Percentiles rank a stretch among this genome's conserved stretches.
phyloP scores from a whole-genome alignment of 2,113 vertebrate genomes.

The Oncorhynchus mykiss region DNA sequence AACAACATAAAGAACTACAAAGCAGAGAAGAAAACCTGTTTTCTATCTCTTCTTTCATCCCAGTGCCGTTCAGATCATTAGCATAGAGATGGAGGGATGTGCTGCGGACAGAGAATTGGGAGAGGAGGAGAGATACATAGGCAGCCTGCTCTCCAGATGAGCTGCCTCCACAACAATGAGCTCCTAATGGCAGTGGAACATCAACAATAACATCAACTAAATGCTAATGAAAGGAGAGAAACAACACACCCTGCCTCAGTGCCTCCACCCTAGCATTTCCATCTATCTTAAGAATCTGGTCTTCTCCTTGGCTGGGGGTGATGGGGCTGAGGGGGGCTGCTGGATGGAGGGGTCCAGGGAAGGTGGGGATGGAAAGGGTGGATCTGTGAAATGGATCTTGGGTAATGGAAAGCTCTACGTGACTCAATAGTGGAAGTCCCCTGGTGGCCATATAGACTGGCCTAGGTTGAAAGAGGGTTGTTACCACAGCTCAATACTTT shows the following conservation, averaged over 20 bases:
- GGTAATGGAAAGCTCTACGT: constrained; percentile 52
- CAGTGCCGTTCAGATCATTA: constrained; percentile 65
- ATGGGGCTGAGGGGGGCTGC: constrained; percentile 13
- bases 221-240: constrained; percentile 19
- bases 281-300: not conserved
- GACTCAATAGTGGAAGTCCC: constrained; percentile 51
- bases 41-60: constrained; percentile 62
- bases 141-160: constrained; percentile 32
- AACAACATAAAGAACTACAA: constrained; percentile 67
- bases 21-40: constrained; percentile 52
- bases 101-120: constrained; percentile 8
- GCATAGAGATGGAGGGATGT: constrained; percentile 57
- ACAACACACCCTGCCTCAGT: too few relatives aligned
- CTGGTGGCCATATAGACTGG: constrained; percentile 37
- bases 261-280: not conserved
- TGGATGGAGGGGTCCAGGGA: constrained; percentile 34
- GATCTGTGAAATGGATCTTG: constrained; percentile 53
- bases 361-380: constrained; percentile 46
- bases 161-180: constrained; percentile 47
- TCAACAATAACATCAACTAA: constrained; percentile 39
- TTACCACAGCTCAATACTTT: constrained; percentile 42
- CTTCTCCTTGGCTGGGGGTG: too few relatives aligned
- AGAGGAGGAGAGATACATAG: constrained; percentile 12
- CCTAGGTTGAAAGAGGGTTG: constrained; percentile 22
- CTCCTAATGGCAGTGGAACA: constrained; percentile 44